These are phyloP conservation scores for Stegodyphus dumicola DNA, from an alignment of 1,140 invertebrate species.

Conservation along the genomic window DNA sequence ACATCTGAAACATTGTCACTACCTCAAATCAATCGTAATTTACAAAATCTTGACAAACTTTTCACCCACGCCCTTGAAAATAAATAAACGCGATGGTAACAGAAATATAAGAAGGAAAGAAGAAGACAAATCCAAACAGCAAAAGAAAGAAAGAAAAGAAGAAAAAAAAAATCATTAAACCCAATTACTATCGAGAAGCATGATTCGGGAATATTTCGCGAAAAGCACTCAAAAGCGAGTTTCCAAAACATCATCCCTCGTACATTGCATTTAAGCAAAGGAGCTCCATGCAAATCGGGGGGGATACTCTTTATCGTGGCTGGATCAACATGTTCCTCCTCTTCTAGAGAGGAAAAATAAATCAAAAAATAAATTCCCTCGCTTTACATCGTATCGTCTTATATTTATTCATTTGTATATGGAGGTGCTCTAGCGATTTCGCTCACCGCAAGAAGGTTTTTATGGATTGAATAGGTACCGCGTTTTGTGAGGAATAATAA, in stretches of 20 bases:
- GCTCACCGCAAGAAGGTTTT: slow-evolving; percentile 30
- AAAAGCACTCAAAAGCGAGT: background rate
- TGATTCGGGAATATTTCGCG: background rate
- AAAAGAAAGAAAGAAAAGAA: background rate
- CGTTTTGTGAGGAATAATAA: slow-evolving; percentile 51
- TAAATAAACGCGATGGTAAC: too few relatives aligned
- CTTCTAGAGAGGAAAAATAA: background rate
- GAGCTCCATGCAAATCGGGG: slow-evolving; percentile 28
- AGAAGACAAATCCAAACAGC: too few relatives aligned
- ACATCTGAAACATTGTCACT: too few relatives aligned
- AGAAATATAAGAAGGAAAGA: too few relatives aligned
- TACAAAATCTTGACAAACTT: too few relatives aligned
- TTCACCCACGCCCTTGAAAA: too few relatives aligned
- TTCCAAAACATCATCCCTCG: slow-evolving; percentile 16
- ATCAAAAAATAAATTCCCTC: slow-evolving; percentile 7
- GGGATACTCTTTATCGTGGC: slow-evolving; percentile 45
- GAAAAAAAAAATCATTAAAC: slow-evolving; percentile 33
- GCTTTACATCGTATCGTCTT: slow-evolving; percentile 25
- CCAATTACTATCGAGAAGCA: slow-evolving; percentile 34
- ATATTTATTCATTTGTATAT: slow-evolving; percentile 55
- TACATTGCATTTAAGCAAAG: slow-evolving; percentile 25
- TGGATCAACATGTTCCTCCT: slow-evolving; percentile 39
- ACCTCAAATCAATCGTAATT: too few relatives aligned
- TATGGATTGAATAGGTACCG: slow-evolving; percentile 17
- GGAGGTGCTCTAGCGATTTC: slow-evolving; percentile 10